These are phyloP conservation scores for Aromia moschata DNA, from an alignment of 2,888 invertebrate genomes.

Conservation along the genomic window DNA sequence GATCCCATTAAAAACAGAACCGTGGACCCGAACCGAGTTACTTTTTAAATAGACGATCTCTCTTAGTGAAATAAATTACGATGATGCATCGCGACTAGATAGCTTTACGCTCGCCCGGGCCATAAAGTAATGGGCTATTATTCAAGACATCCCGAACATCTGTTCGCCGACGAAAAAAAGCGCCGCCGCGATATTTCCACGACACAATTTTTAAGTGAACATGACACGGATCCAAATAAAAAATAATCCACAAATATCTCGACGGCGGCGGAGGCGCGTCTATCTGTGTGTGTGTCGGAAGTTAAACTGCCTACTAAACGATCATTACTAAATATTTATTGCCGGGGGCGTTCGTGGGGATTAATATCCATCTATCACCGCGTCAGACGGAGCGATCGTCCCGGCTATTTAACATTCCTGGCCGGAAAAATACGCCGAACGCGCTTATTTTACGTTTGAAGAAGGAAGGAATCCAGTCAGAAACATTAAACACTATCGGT, in stretches of 20 bases:
- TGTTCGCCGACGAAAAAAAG: conserved; percentile 47
- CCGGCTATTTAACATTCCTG: conserved; percentile 57
- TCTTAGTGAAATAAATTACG: conserved; percentile 20
- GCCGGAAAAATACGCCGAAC: conserved; percentile 44
- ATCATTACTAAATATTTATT: conserved; percentile 64
- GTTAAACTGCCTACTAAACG: conserved; percentile 62
- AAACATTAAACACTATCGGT: no score
- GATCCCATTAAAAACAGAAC: background rate
- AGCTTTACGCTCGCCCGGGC: conserved; percentile 25
- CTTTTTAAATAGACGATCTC: conserved; percentile 5
- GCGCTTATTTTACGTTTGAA: no score
- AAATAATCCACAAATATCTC: conserved; percentile 59
- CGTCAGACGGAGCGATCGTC: conserved; percentile 47
- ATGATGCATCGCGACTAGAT: conserved; percentile 10
- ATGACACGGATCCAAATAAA: conserved; percentile 49
- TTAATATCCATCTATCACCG: conserved; percentile 61
- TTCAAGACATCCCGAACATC: conserved; percentile 50
- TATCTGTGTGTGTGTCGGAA: conserved; percentile 61
- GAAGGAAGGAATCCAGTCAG: no score
- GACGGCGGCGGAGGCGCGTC: conserved; percentile 48
- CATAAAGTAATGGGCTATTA: conserved; percentile 50
- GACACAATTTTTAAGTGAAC: conserved; percentile 53
- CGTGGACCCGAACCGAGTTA: background rate
- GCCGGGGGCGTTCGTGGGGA: conserved; percentile 56
- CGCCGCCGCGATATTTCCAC: conserved; percentile 48